Conservation (phyloP, 2,888 invertebrate species). For the Ophioninae sp. region DNA sequence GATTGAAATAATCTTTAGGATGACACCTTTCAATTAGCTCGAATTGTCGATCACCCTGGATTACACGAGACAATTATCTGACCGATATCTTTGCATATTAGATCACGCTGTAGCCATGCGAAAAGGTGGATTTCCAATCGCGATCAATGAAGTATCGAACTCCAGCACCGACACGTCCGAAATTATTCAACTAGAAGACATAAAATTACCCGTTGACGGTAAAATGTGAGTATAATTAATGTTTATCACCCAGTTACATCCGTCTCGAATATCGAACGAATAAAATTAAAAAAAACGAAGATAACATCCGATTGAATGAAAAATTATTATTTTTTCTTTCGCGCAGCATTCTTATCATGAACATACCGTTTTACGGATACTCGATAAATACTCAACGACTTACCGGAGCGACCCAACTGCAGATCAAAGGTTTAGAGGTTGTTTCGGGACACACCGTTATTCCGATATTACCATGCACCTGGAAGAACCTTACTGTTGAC, state of each 20-base stretch:
- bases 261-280: not conserved
- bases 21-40: too few relatives aligned
- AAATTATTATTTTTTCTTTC: not conserved
- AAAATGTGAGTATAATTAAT: conserved; percentile 80
- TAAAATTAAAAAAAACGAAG: not conserved
- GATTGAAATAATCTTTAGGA: too few relatives aligned
- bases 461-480: conserved; percentile 82
- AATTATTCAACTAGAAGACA: conserved; percentile 80
- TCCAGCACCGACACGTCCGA: conserved; percentile 65
- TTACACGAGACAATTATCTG: not conserved
- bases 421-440: conserved; percentile 83
- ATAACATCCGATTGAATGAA: not conserved
- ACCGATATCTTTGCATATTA: conserved; percentile 71
- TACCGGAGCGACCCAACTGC: conserved; percentile 82
- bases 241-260: not conserved
- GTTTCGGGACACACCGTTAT: conserved; percentile 83
- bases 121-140: conserved; percentile 82
- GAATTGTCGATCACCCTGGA: not conserved
- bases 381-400: conserved; percentile 84
- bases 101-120: conserved; percentile 83
- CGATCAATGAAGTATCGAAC: conserved; percentile 75
- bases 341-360: conserved; percentile 84
- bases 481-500: conserved; percentile 82
- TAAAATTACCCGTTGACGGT: conserved; percentile 78
- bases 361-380: conserved; percentile 83